Percentiles rank a stretch among this genome's conserved stretches.
Evolutionary conservation across 1,140 invertebrate genomes (phyloP).

Genomic region (Neodiprion fabricii): DNA sequence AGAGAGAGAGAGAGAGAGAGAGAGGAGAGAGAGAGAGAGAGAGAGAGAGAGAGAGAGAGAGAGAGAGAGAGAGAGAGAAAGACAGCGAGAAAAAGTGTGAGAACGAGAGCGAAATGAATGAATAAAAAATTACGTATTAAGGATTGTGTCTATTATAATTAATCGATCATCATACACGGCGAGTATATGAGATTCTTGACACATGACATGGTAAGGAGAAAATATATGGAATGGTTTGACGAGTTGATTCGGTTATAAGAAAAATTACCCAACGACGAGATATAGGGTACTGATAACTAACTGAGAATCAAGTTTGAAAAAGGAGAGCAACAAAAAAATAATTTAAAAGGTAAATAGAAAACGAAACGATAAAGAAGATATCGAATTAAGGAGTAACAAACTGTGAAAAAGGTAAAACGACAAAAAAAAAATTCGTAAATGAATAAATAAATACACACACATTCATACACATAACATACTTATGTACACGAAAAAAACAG

Average conservation of each 20-base stretch:
- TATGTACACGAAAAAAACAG: not conserved
- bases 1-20: conserved; percentile 14
- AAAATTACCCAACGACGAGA: not conserved
- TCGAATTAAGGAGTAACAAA: conserved; percentile 12
- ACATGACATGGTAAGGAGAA: not conserved
- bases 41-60: conserved; percentile 13
- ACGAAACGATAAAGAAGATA: conserved; percentile 3
- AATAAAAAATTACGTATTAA: too few species aligned
- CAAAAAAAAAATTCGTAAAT: not conserved
- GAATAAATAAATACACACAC: not conserved
- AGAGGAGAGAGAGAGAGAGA: conserved; percentile 15
- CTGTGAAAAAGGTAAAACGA: not conserved
- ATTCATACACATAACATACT: too few species aligned
- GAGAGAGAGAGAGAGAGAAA: not conserved
- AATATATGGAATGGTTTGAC: conserved; percentile 16
- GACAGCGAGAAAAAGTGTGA: not conserved
- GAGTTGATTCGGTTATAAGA: not conserved
- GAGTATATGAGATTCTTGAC: not conserved
- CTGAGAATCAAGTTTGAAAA: not conserved
- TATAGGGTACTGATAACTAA: too few species aligned
- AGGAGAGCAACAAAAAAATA: not conserved
- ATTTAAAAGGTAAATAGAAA: conserved; percentile 6
- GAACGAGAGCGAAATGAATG: not conserved
- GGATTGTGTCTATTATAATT: too few species aligned
- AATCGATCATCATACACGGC: too few species aligned